Percentiles rank a stretch among this genome's conserved stretches.
phyloP scores from a whole-genome alignment of 2,888 invertebrate genomes.

The Byasa hedistus region DNA sequence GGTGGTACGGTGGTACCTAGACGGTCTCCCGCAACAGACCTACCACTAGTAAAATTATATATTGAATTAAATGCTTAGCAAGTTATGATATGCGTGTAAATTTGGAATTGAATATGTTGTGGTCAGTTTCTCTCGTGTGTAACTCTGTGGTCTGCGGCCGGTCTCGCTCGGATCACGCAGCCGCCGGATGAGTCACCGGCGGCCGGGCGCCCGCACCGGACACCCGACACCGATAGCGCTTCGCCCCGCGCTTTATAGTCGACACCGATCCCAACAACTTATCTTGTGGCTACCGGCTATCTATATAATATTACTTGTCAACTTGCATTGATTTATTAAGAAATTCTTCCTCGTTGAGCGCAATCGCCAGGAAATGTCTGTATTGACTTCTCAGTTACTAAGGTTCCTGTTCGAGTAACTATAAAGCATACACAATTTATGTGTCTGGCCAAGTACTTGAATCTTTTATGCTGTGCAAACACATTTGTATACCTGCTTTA shows the following conservation, averaged over 20 bases:
- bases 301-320: conserved; percentile 1
- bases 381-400: background rate
- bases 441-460: background rate
- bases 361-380: background rate
- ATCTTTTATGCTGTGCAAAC: no score
- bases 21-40: no score
- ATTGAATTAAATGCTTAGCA: background rate
- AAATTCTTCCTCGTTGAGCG: background rate
- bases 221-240: conserved; percentile 31
- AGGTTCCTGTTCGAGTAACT: background rate
- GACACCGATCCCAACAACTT: conserved; percentile 12
- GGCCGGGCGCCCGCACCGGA: conserved; percentile 34
- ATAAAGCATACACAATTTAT: background rate
- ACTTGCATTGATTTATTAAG: background rate
- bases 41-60: no score
- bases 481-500: no score
- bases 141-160: conserved; percentile 11
- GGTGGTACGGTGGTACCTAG: no score
- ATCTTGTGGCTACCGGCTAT: conserved; percentile 21
- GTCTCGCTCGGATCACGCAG: conserved; percentile 34
- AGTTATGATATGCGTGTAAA: background rate
- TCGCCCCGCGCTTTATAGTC: conserved; percentile 29
- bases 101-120: no score
- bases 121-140: conserved; percentile 8
- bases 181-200: conserved; percentile 38